Conservation (phyloP, 2,113 vertebrate species). For the Aldabrachelys gigantea region DNA sequence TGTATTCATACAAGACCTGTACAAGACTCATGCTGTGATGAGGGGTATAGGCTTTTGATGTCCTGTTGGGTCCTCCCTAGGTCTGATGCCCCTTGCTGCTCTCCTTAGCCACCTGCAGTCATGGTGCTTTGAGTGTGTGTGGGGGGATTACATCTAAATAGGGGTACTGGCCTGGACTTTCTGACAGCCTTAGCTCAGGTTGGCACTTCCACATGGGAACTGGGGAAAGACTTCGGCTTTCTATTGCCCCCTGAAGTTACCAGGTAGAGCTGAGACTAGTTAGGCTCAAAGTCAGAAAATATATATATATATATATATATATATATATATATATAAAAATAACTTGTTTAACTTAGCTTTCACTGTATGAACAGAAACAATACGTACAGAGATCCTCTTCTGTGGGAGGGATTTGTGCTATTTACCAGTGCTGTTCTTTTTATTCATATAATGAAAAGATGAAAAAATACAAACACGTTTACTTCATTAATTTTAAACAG, state of each 20-base stretch:
- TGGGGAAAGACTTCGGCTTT: background rate
- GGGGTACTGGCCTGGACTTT: background rate
- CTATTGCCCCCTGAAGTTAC: background rate
- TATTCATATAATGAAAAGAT: slow-evolving; percentile 67
- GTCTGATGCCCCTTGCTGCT: background rate
- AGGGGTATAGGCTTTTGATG: background rate
- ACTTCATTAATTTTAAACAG: slow-evolving; percentile 74
- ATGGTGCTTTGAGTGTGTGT: background rate
- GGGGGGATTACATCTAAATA: rapidly evolving
- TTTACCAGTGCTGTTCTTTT: slow-evolving; percentile 63
- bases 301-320: too few species aligned
- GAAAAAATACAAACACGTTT: slow-evolving; percentile 74
- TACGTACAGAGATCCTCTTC: slow-evolving; percentile 28
- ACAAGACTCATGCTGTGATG: background rate
- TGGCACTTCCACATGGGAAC: background rate
- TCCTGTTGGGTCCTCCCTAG: background rate
- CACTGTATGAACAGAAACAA: slow-evolving; percentile 43
- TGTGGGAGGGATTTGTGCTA: slow-evolving; percentile 47
- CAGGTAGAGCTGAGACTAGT: rapidly evolving
- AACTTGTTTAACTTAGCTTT: slow-evolving; percentile 35
- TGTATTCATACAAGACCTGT: background rate
- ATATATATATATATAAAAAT: too few species aligned
- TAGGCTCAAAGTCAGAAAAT: background rate
- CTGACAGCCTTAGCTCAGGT: background rate
- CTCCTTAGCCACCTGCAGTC: background rate